These are phyloP conservation scores for Sebastes nivosus DNA, from an alignment of 2,797 vertebrate genomes.

Conservation along the genomic window DNA sequence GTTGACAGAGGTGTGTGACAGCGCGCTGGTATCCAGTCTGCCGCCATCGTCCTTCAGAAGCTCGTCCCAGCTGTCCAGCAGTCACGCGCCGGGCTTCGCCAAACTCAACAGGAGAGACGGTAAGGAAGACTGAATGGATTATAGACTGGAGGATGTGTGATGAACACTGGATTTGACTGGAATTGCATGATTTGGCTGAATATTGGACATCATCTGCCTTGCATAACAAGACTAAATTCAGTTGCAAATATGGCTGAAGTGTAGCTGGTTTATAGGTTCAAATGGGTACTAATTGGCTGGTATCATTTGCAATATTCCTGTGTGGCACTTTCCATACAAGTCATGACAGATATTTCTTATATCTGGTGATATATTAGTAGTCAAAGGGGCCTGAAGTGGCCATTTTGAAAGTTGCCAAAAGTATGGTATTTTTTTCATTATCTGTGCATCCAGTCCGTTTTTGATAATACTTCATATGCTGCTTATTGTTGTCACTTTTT, in stretches of 20 bases:
- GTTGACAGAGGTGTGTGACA: slow-evolving; percentile 75
- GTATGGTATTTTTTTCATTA: not conserved
- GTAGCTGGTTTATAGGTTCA: not conserved
- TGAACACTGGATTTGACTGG: not conserved
- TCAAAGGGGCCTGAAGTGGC: not conserved
- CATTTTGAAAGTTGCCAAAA: not conserved
- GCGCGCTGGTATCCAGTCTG: slow-evolving; percentile 72
- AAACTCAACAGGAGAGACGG: slow-evolving; percentile 83
- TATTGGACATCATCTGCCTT: not conserved
- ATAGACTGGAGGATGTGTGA: not conserved
- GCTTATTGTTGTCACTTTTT: not conserved
- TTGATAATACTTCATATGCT: not conserved
- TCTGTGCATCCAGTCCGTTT: not conserved
- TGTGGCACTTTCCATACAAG: not conserved
- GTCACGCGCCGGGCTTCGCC: slow-evolving; percentile 76
- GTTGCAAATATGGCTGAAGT: not conserved
- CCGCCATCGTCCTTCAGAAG: slow-evolving; percentile 76
- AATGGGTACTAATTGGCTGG: not conserved
- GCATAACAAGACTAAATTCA: not conserved
- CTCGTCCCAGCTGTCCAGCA: slow-evolving; percentile 79
- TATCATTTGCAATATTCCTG: not conserved
- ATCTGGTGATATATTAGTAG: not conserved
- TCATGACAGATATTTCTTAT: not conserved
- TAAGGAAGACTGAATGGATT: slow-evolving; percentile 36
- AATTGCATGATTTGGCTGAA: not conserved